Evolutionary conservation across 1,140 invertebrate genomes (phyloP).

Genomic region (Heliconius eleuchia): DNA sequence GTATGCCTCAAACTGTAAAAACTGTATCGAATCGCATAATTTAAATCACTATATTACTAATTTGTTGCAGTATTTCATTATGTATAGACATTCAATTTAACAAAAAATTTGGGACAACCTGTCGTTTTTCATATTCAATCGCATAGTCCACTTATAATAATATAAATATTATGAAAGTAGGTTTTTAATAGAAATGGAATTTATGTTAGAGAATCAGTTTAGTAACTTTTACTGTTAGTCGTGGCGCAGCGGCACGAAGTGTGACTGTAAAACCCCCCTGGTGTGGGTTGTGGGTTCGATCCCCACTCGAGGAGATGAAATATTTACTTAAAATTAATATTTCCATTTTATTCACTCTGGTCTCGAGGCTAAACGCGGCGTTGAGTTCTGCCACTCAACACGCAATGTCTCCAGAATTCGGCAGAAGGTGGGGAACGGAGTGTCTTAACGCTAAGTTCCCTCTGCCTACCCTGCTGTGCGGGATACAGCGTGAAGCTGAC

Average conservation of each 20-base stretch:
- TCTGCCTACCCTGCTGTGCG: no score
- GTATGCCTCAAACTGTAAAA: conserved; percentile 10
- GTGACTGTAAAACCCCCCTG: no score
- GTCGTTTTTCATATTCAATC: background rate
- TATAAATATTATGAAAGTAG: background rate
- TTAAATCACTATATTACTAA: conserved; percentile 3
- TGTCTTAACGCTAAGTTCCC: no score
- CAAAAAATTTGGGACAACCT: background rate
- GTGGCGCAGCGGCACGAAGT: no score
- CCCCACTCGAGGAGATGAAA: no score
- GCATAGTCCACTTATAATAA: background rate
- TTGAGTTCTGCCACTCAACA: no score
- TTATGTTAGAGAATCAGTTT: background rate
- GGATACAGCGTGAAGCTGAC: background rate
- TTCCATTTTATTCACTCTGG: no score
- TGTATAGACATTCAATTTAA: background rate
- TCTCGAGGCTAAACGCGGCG: no score
- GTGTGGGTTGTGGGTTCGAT: no score
- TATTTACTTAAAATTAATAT: no score
- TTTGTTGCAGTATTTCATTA: background rate
- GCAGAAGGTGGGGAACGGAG: no score
- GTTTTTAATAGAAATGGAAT: background rate
- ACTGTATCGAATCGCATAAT: conserved; percentile 12
- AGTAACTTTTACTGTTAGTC: background rate
- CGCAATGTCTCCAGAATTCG: no score